phyloP scores from a whole-genome alignment of 1,140 invertebrate genomes.

The Brachionus rubens region DNA sequence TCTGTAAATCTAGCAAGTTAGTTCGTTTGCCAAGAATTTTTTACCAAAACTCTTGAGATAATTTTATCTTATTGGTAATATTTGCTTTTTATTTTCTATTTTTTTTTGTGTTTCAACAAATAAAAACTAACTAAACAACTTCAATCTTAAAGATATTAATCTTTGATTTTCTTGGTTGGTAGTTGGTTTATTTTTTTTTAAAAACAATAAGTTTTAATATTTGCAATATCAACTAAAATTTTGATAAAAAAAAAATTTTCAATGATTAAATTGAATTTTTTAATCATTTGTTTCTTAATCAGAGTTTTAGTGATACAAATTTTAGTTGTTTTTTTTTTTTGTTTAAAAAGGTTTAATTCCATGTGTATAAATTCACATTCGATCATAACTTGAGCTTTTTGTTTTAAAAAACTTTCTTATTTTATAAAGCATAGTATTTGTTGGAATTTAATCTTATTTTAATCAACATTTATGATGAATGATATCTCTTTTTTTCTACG shows the following conservation, averaged over 20 bases:
- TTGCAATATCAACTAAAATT: too few relatives aligned
- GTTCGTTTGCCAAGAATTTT: slow-evolving; percentile 14
- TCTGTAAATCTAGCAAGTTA: background rate
- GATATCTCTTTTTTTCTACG: background rate
- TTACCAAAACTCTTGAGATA: slow-evolving; percentile 12
- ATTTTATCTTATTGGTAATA: slow-evolving; percentile 41
- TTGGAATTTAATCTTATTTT: slow-evolving; percentile 33
- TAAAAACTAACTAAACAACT: too few relatives aligned
- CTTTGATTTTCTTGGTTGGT: too few relatives aligned
- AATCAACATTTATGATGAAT: slow-evolving; percentile 33
- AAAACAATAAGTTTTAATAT: too few relatives aligned
- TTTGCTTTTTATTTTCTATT: too few relatives aligned
- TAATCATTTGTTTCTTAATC: background rate
- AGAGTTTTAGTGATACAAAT: too few relatives aligned
- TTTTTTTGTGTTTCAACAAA: too few relatives aligned
- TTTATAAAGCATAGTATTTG: background rate
- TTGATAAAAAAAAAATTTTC: too few relatives aligned
- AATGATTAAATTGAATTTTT: too few relatives aligned
- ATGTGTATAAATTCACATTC: slow-evolving; percentile 5
- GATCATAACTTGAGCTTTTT: background rate
- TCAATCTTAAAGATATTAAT: too few relatives aligned
- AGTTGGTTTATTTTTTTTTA: too few relatives aligned
- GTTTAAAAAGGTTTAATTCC: background rate
- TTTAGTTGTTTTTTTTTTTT: too few relatives aligned
- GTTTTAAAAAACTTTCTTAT: background rate